These are phyloP conservation scores for Botia almorhae DNA, from an alignment of 2,797 vertebrate species.

Conservation along the genomic window DNA sequence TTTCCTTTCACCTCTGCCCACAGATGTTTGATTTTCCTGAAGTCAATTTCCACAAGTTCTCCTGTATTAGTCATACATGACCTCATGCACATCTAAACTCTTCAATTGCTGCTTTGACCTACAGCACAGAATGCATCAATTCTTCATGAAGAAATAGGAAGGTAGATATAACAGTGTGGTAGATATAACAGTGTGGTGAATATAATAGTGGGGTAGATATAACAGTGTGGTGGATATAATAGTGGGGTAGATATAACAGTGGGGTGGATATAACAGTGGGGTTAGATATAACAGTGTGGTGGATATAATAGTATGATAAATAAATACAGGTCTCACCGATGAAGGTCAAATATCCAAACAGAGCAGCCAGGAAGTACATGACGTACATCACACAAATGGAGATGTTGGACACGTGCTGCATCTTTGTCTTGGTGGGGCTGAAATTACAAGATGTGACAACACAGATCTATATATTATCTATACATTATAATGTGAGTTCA, in stretches of 20 bases:
- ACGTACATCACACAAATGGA: constrained; percentile 95
- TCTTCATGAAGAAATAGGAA: background rate
- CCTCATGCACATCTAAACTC: background rate
- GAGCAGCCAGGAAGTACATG: constrained; percentile 98
- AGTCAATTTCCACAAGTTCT: too few relatives aligned
- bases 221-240: background rate
- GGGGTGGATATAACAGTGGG: background rate
- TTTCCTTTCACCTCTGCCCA: too few relatives aligned
- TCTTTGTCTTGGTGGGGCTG: constrained; percentile 93
- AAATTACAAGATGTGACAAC: constrained; percentile 57
- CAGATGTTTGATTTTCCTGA: too few relatives aligned
- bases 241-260: background rate
- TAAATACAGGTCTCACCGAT: constrained; percentile 83
- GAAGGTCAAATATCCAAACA: constrained; percentile 99
- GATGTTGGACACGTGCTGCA: constrained; percentile 97
- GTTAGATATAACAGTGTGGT: background rate
- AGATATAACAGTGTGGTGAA: too few relatives aligned
- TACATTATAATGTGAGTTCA: too few relatives aligned
- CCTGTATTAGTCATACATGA: background rate
- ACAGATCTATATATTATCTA: constrained; percentile 10
- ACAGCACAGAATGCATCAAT: too few relatives aligned
- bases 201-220: background rate
- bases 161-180: background rate
- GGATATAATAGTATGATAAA: constrained; percentile 5
- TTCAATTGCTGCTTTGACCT: too few relatives aligned